Evolutionary conservation across 2,888 invertebrate species (phyloP), one percentile per base, ranked within the genome.

Genomic region (Neoaliturus tenellus): DNA sequence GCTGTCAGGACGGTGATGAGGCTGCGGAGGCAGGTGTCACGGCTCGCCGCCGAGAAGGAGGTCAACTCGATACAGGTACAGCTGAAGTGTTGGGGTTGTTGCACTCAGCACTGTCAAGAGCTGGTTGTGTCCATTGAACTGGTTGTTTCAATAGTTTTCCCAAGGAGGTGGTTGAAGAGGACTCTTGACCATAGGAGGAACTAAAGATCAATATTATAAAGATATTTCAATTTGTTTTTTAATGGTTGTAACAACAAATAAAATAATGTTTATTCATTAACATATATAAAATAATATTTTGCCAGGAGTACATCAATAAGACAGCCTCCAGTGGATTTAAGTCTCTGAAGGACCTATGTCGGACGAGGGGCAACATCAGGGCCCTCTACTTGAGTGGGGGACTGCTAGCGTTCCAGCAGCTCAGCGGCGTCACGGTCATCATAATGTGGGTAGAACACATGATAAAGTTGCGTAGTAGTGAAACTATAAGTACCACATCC

Each of bases 341-440:
- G 31, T 81, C 81, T 4, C 17, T 69, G 14, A 81, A 69, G 39
- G 67, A 81, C 39, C 31, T 81, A 48, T 81, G 35, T 23, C 12
- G 41, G 31, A 67, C 81, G 3, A 31, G 33, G 4, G 81, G 81
- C 81, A 81, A 81, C 28, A 62, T 81, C 48, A 67, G 81, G 12
- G 81, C 81, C 6, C 48, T 81, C 14, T 81, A 67, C 67, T 20
- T 81, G 31, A 39, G 41, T 23, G 67, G 67, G 5, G 81, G 81
- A 69, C 69, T 81, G 20, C 28, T 81, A 48, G 67, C 67, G 1
- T 81, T 81, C 67, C 81, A 81, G 44, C 81, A 81, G 28, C 48
- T 81, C 10, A 28, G 81, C 25, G 81, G 81, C 10, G 81, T 81
- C 20, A 81, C 81, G 5, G 81, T 69, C 1, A 81, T 81, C 23